phyloP scores from a whole-genome alignment of 1,140 invertebrate species.

The Bactericera cockerelli region DNA sequence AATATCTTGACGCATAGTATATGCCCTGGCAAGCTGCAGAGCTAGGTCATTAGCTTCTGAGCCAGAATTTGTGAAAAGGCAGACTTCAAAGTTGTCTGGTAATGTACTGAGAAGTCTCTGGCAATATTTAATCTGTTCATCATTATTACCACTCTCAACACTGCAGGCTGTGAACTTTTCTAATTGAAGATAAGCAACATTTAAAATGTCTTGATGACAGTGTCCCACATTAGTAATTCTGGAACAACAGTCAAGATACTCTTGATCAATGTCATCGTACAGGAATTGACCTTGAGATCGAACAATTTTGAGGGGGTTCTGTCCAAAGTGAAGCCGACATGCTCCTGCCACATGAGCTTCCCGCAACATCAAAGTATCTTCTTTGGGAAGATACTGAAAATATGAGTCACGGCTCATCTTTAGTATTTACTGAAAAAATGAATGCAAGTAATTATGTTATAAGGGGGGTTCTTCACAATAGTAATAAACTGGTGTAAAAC shows the following conservation, averaged over 20 bases:
- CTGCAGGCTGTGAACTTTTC: slow-evolving; percentile 75
- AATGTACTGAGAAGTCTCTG: slow-evolving; percentile 66
- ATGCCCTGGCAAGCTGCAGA: slow-evolving; percentile 66
- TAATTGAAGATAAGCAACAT: slow-evolving; percentile 77
- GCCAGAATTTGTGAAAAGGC: slow-evolving; percentile 93
- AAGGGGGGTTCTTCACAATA: no score
- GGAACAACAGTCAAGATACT: slow-evolving; percentile 93
- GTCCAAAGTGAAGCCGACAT: slow-evolving; percentile 82
- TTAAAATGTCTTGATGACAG: slow-evolving; percentile 82
- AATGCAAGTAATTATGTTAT: no score
- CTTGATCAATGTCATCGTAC: slow-evolving; percentile 78
- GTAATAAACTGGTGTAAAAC: no score
- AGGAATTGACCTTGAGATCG: slow-evolving; percentile 80
- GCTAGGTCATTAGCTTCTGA: slow-evolving; percentile 94
- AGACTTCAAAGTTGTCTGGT: slow-evolving; percentile 62
- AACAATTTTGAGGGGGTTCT: slow-evolving; percentile 83
- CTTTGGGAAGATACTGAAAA: slow-evolving; percentile 4
- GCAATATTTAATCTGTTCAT: slow-evolving; percentile 61
- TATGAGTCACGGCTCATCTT: slow-evolving; percentile 3
- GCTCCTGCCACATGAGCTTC: slow-evolving; percentile 35
- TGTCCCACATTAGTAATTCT: slow-evolving; percentile 96
- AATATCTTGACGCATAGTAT: slow-evolving; percentile 74
- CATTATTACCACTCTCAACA: slow-evolving; percentile 82
- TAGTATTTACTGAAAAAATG: no score
- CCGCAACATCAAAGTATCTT: neutral